Conservation (phyloP, 2,888 invertebrate species). For the Pseudeuparius sepicola region DNA sequence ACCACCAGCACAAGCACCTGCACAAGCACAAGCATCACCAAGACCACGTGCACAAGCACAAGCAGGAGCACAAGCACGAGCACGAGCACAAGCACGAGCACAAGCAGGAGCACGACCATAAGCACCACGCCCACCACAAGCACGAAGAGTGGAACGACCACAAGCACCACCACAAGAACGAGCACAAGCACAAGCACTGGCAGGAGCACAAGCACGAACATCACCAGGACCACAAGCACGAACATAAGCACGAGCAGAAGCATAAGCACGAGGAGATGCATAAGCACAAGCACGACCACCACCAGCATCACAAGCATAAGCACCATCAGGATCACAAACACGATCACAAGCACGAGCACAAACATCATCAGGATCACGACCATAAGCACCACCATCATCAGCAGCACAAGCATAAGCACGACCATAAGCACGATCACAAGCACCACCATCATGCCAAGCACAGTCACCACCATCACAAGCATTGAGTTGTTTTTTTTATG, state of each 20-base stretch:
- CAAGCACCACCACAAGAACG: conserved; percentile 23
- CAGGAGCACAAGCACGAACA: conserved; percentile 22
- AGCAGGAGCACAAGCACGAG: conserved; percentile 10
- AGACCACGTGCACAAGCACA: conserved; percentile 11
- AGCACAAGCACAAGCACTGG: conserved; percentile 23
- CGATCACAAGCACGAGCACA: conserved; percentile 19
- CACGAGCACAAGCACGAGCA: conserved; percentile 16
- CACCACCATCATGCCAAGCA: background rate
- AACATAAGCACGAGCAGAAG: conserved; percentile 23
- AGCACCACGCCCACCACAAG: conserved; percentile 21
- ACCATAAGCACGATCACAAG: conserved; percentile 1
- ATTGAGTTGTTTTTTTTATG: background rate
- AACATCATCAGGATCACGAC: conserved; percentile 21
- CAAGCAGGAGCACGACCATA: conserved; percentile 21
- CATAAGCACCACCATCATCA: conserved; percentile 21
- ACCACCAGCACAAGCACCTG: conserved; percentile 12
- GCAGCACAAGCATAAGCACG: background rate
- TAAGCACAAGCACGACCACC: conserved; percentile 17
- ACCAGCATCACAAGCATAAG: conserved; percentile 14
- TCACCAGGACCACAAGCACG: conserved; percentile 14
- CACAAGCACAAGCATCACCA: conserved; percentile 12
- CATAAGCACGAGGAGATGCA: conserved; percentile 18
- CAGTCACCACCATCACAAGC: background rate
- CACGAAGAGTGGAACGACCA: conserved; percentile 21
- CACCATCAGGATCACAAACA: conserved; percentile 18